These are phyloP conservation scores for Armadillidium nasatum DNA, from an alignment of 1,140 invertebrate genomes.

Conservation along the genomic window DNA sequence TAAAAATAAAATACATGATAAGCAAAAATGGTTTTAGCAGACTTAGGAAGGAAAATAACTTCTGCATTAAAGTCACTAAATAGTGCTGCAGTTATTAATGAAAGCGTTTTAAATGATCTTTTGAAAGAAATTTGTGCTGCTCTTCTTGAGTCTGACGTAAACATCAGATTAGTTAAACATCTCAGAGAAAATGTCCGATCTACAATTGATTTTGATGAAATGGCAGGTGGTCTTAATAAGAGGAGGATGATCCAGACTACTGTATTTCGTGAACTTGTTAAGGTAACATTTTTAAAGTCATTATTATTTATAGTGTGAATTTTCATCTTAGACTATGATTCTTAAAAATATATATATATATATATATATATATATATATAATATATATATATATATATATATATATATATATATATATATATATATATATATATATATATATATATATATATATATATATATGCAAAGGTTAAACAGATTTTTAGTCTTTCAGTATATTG, in stretches of 20 bases:
- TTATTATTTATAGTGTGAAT: too few relatives aligned
- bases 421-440: too few relatives aligned
- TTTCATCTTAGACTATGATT: too few relatives aligned
- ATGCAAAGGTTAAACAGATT: too few relatives aligned
- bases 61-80: slow-evolving; percentile 93
- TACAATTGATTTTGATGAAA: slow-evolving; percentile 99
- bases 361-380: too few relatives aligned
- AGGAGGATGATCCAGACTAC: slow-evolving; percentile 97
- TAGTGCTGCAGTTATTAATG: slow-evolving; percentile 67
- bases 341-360: too few relatives aligned
- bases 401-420: too few relatives aligned
- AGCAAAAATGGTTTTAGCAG: slow-evolving; percentile 94
- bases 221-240: slow-evolving; percentile 80
- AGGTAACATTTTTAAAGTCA: too few relatives aligned
- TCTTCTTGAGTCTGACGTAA: slow-evolving; percentile 97
- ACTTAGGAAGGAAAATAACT: slow-evolving; percentile 98
- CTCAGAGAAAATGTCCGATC: slow-evolving; percentile 61
- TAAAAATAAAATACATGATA: too few relatives aligned
- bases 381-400: too few relatives aligned
- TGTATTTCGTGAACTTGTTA: slow-evolving; percentile 97
- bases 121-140: slow-evolving; percentile 98
- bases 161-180: slow-evolving; percentile 93
- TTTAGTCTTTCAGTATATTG: too few relatives aligned
- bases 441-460: too few relatives aligned
- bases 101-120: slow-evolving; percentile 94